phyloP scores from a whole-genome alignment of 2,113 vertebrate species.

The Corythoichthys intestinalis region DNA sequence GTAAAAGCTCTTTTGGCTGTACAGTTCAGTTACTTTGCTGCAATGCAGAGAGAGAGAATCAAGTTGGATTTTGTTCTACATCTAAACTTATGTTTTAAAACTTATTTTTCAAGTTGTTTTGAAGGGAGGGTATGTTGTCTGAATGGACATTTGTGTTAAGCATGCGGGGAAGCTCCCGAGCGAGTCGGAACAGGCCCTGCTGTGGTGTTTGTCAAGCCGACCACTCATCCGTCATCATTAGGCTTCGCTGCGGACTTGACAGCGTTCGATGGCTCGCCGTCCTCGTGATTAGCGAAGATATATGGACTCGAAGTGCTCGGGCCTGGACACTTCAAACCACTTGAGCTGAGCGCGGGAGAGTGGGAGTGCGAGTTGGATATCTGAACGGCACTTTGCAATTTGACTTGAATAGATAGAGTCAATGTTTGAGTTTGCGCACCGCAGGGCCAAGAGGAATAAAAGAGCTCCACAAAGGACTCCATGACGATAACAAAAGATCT shows the following conservation, averaged over 20 bases:
- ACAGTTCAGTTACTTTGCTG: not conserved
- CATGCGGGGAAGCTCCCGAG: slow-evolving; percentile 57
- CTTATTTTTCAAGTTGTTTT: too few relatives aligned
- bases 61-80: not conserved
- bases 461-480: slow-evolving; percentile 25
- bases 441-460: slow-evolving; percentile 29
- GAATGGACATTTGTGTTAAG: slow-evolving; percentile 47
- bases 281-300: slow-evolving; percentile 62
- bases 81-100: not conserved
- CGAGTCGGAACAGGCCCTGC: slow-evolving; percentile 62
- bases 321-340: not conserved
- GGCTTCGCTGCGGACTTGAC: slow-evolving; percentile 39
- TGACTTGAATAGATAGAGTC: slow-evolving; percentile 20
- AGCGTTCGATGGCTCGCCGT: slow-evolving; percentile 48
- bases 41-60: not conserved
- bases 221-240: slow-evolving; percentile 73
- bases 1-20: not conserved
- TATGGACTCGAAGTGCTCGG: slow-evolving; percentile 45
- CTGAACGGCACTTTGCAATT: slow-evolving; percentile 12
- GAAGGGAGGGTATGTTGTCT: slow-evolving; percentile 3
- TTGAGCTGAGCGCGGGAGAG: not conserved
- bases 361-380: not conserved
- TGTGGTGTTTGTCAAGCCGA: slow-evolving; percentile 63
- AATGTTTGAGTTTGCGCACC: slow-evolving; percentile 32
- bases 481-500: slow-evolving; percentile 33